These are phyloP conservation scores for Asobara japonica DNA, from an alignment of 1,140 invertebrate genomes.

Conservation along the genomic window DNA sequence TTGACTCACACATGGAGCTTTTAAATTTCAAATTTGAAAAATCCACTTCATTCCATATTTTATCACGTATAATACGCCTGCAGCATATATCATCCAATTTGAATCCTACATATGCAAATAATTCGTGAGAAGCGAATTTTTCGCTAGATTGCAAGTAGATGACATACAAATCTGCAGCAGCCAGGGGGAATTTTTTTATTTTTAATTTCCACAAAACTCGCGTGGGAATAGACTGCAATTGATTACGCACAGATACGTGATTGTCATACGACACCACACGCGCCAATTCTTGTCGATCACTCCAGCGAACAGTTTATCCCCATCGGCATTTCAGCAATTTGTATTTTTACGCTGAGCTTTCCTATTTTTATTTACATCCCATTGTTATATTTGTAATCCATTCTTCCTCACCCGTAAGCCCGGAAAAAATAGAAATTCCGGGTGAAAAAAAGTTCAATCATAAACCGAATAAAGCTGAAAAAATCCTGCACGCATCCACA, in stretches of 20 bases:
- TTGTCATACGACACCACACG: conserved; percentile 44
- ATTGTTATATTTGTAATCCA: background rate
- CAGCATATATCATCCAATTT: conserved; percentile 27
- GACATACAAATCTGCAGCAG: background rate
- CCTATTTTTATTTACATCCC: background rate
- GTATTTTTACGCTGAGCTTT: background rate
- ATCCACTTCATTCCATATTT: conserved; percentile 13
- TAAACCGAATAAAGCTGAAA: background rate
- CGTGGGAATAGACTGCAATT: conserved; percentile 38
- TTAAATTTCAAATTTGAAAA: background rate
- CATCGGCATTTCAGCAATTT: conserved; percentile 1
- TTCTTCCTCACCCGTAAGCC: background rate
- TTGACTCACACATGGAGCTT: background rate
- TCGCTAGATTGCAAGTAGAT: conserved; percentile 34
- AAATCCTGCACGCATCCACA: background rate
- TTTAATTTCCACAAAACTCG: conserved; percentile 10
- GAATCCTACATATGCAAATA: conserved; percentile 45
- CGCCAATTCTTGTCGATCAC: conserved; percentile 47
- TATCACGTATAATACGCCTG: conserved; percentile 37
- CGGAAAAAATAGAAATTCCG: background rate
- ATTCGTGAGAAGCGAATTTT: conserved; percentile 44
- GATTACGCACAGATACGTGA: conserved; percentile 48
- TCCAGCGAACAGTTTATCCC: conserved; percentile 33
- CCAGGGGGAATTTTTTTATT: background rate
- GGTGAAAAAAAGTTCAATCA: background rate